Conservation (phyloP, 2,888 invertebrate genomes). For the Ennomos quercinarius region DNA sequence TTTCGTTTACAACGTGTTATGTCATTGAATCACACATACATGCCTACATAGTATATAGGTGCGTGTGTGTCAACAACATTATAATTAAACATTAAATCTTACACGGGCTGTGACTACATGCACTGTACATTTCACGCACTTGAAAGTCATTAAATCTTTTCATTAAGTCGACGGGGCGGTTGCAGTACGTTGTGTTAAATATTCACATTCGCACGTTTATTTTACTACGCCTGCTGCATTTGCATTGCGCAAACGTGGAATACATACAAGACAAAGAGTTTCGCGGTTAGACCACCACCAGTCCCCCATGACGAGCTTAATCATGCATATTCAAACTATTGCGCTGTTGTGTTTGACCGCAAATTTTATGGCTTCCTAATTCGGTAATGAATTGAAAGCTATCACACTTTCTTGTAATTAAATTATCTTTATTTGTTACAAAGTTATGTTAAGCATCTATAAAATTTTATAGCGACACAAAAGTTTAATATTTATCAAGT, state of each 20-base stretch:
- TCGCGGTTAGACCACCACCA: conserved; percentile 56
- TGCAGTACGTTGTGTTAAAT: conserved; percentile 48
- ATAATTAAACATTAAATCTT: conserved; percentile 23
- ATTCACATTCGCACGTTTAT: conserved; percentile 47
- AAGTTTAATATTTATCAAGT: conserved; percentile 5
- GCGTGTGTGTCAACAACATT: conserved; percentile 28
- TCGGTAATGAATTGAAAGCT: conserved; percentile 50
- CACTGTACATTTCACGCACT: conserved; percentile 24
- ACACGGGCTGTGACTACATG: conserved; percentile 4
- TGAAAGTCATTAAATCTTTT: conserved; percentile 32
- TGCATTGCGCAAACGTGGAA: conserved; percentile 51
- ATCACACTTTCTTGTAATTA: conserved; percentile 14
- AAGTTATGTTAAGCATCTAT: conserved; percentile 2
- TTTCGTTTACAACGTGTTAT: too few relatives aligned
- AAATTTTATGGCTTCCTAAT: conserved; percentile 57
- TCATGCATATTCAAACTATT: conserved; percentile 58
- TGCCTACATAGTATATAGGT: too few relatives aligned
- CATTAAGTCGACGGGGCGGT: conserved; percentile 32
- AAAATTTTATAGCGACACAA: conserved; percentile 6
- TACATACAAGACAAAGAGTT: conserved; percentile 49
- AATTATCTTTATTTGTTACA: conserved; percentile 21
- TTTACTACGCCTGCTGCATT: conserved; percentile 50
- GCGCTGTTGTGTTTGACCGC: conserved; percentile 58
- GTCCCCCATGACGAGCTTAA: conserved; percentile 52
- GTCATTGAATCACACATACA: too few relatives aligned